These are phyloP conservation scores for Leptinotarsa rubiginosa DNA, from an alignment of 2,888 invertebrate species.

Conservation along the genomic window DNA sequence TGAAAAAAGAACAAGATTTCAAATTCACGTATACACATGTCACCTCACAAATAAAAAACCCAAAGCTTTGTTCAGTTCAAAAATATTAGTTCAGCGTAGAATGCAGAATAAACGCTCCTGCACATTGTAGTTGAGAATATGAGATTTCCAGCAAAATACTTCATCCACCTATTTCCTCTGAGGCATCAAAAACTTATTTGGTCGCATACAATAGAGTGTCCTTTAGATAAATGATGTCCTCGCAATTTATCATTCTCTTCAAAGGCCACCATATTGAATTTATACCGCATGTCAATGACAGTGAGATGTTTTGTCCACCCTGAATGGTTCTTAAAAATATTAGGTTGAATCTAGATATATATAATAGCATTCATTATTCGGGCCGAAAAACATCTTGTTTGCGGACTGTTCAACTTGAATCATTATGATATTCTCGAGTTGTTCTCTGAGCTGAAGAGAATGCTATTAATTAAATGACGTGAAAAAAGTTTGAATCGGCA, in stretches of 20 bases:
- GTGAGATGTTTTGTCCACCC: constrained; percentile 54
- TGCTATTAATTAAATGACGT: not conserved
- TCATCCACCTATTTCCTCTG: not conserved
- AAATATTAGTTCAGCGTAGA: constrained; percentile 35
- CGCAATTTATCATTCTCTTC: constrained; percentile 57
- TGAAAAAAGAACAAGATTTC: not conserved
- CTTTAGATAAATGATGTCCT: constrained; percentile 54
- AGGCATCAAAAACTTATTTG: constrained; percentile 28
- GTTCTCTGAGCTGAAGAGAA: not conserved
- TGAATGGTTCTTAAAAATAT: constrained; percentile 52
- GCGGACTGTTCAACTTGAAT: constrained; percentile 19
- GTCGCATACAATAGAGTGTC: constrained; percentile 42
- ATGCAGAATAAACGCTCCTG: constrained; percentile 27
- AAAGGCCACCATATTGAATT: constrained; percentile 58
- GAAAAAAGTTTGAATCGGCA: not conserved
- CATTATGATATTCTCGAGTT: not conserved
- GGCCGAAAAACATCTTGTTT: constrained; percentile 38
- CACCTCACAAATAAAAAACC: not conserved
- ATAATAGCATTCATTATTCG: constrained; percentile 47
- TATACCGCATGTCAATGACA: constrained; percentile 57
- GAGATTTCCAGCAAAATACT: constrained; percentile 27
- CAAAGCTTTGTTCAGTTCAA: constrained; percentile 13
- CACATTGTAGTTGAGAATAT: constrained; percentile 32
- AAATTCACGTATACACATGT: not conserved
- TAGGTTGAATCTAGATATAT: constrained; percentile 50